Base-by-base conservation (phyloP, 2,797 vertebrate species). In the Aotus griseimembra region DNA sequence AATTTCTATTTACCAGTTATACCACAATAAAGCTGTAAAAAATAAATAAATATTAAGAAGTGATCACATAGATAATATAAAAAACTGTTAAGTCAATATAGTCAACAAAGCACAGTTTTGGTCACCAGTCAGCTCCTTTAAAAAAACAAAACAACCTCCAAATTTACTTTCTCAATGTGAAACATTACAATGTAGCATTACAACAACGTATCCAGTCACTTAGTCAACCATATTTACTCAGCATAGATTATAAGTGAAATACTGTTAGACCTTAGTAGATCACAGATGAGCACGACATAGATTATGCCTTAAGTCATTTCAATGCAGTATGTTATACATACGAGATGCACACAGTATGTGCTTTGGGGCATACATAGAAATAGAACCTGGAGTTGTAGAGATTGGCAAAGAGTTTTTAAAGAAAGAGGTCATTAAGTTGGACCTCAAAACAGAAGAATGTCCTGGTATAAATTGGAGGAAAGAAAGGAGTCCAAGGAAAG, bases 51-150 rank as follows among this genome's bases (percentile, higher is more conserved):
- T 87, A 44, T 70, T 81, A 92, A 96, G 83, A 98, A 94, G 93
- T 95, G 76, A 97, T 92, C 96, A 89, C 94, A 98, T 79, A 95
- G 90, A 97, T 75, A 98, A 97, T 93, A 97, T 73, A 96, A 98
- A 96, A 82, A 44, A 88, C 97, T 98, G 81, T 96, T 96, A 70
- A 98, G 97, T 93, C 97, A 96, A 98, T 93, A 96, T 33, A 44
- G 58, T 57, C 58, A 91, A 92, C 13, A 96, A 96, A 94, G 93
- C 28, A 77, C 67, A 97, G 97, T 98, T 98, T 95, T 98, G 58
- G 55, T 72, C 19, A 24, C 28, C 28, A 57, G 57, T 84, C n/a
- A 95, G 48, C 10, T 85, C 57, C 77, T 85, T 70, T 36, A 80
- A 88, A 61, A 67, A 91, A 58, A 13, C 20, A 55, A 50, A 57